These are phyloP conservation scores for Callaeas wilsoni DNA, from an alignment of 2,113 vertebrate species.

Conservation along the genomic window DNA sequence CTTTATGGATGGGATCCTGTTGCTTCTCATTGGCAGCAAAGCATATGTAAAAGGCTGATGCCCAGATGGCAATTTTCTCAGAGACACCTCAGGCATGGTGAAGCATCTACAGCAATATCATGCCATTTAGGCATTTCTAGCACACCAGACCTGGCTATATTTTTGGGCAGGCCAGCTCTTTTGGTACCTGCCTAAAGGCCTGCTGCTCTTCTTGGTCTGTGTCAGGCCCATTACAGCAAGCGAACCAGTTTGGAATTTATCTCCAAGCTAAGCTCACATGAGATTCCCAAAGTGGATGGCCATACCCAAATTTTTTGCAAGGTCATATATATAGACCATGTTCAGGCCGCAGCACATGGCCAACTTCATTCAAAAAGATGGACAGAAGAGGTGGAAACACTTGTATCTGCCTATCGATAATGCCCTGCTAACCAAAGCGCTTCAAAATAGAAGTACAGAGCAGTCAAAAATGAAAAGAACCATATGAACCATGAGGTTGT, in stretches of 20 bases:
- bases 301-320: neutral
- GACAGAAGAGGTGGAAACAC: neutral
- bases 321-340: neutral
- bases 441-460: neutral
- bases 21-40: neutral
- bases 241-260: neutral
- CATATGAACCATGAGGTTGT: neutral
- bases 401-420: neutral
- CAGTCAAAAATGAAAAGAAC: neutral
- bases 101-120: neutral
- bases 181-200: neutral
- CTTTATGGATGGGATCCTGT: neutral
- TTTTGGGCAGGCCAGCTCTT: neutral
- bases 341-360: neutral
- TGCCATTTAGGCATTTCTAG: neutral
- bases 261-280: neutral
- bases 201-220: neutral
- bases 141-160: neutral
- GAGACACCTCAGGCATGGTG: neutral
- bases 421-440: neutral
- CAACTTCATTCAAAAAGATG: neutral
- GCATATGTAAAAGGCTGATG: neutral
- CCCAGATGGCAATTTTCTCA: neutral
- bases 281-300: neutral
- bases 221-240: accelerated